phyloP scores from a whole-genome alignment of 2,797 vertebrate genomes.

The Acanthopagrus latus region DNA sequence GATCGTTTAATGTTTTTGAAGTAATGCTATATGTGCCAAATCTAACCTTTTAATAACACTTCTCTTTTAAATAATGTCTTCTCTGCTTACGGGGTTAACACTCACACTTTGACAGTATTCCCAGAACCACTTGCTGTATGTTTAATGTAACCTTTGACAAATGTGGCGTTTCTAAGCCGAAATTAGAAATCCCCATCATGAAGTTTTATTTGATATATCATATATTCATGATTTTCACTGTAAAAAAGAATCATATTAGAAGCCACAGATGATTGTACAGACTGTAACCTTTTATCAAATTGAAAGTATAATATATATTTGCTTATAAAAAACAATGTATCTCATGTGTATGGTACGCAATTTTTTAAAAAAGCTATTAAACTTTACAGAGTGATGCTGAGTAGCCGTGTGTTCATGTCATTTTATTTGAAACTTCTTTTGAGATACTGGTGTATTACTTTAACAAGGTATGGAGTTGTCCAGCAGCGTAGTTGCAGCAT shows the following conservation, averaged over 20 bases:
- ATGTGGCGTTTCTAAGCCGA: constrained; percentile 27
- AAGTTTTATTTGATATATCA: constrained; percentile 70
- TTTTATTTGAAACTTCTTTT: background rate
- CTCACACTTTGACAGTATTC: constrained; percentile 55
- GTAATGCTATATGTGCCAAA: constrained; percentile 59
- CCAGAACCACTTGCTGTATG: constrained; percentile 41
- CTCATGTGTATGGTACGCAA: constrained; percentile 82
- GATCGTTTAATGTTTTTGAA: constrained; percentile 32
- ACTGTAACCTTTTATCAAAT: constrained; percentile 82
- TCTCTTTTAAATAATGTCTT: constrained; percentile 26
- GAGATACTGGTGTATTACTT: background rate
- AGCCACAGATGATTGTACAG: constrained; percentile 75
- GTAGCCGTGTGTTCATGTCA: constrained; percentile 23
- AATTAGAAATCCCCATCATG: constrained; percentile 51
- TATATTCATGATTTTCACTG: constrained; percentile 59
- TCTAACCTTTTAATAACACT: constrained; percentile 28
- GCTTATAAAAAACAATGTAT: constrained; percentile 81
- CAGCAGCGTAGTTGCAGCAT: too few species aligned
- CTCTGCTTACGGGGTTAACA: constrained; percentile 32
- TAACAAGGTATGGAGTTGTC: background rate
- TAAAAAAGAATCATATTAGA: constrained; percentile 59
- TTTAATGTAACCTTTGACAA: constrained; percentile 41
- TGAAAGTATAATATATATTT: constrained; percentile 89
- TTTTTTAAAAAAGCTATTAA: constrained; percentile 78
- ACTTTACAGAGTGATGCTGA: constrained; percentile 71